phyloP scores from a whole-genome alignment of 2,888 invertebrate genomes.

The Halictus ligatus region DNA sequence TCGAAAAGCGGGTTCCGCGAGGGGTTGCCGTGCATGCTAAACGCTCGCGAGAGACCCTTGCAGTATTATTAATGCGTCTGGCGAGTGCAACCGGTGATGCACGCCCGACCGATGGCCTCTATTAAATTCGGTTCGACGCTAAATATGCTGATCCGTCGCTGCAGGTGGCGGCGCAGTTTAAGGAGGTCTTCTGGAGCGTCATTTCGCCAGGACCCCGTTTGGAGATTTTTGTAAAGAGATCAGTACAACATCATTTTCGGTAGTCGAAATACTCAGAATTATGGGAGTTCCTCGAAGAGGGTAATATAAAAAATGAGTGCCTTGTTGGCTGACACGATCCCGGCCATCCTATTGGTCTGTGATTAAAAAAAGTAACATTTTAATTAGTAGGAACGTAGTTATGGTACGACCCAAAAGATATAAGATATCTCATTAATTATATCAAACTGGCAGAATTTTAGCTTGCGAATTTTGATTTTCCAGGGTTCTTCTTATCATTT shows the following conservation, averaged over 20 bases:
- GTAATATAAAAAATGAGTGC: too few species aligned
- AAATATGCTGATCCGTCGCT: conserved; percentile 78
- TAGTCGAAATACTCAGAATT: background rate
- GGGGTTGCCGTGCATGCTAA: conserved; percentile 37
- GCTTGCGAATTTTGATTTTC: too few species aligned
- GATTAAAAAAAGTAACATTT: too few species aligned
- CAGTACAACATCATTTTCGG: too few species aligned
- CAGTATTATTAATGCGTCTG: conserved; percentile 71
- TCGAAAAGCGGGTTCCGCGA: conserved; percentile 26
- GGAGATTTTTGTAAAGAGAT: background rate
- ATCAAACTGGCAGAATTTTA: too few species aligned
- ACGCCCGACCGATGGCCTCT: conserved; percentile 62
- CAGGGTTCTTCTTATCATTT: too few species aligned
- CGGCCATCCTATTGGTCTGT: too few species aligned
- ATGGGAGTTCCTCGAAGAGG: too few species aligned
- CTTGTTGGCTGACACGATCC: too few species aligned
- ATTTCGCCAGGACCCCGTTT: background rate
- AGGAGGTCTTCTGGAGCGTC: background rate
- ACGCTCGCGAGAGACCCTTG: conserved; percentile 39
- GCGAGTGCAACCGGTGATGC: conserved; percentile 59
- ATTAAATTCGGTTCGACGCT: conserved; percentile 75
- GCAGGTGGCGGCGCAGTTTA: conserved; percentile 72
- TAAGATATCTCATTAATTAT: too few species aligned
- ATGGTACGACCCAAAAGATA: too few species aligned
- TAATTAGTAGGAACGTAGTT: too few species aligned